A percentile compares a stretch with the other conserved stretches of the same genome.
These are phyloP conservation scores for Drosophila melanosoma DNA, from an alignment of 2,888 invertebrate species.

Conservation along the genomic window DNA sequence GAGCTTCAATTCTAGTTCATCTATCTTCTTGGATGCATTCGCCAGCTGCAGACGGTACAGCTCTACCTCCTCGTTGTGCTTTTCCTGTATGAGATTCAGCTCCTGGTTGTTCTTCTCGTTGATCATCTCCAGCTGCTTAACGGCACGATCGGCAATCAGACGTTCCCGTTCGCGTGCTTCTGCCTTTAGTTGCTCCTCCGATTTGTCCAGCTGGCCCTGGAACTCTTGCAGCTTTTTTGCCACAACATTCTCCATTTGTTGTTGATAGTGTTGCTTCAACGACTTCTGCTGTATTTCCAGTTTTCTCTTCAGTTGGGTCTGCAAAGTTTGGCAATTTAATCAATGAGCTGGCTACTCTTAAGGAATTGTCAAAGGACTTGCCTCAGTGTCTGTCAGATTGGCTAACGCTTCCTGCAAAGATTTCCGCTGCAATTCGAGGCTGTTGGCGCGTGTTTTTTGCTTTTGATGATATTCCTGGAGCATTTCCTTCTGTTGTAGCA, in stretches of 20 bases:
- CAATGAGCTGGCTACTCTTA: neutral
- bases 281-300: slow-evolving; percentile 88
- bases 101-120: slow-evolving; percentile 91
- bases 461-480: slow-evolving; percentile 86
- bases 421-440: slow-evolving; percentile 87
- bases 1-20: slow-evolving; percentile 87
- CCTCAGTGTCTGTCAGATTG: slow-evolving; percentile 87
- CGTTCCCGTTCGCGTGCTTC: slow-evolving; percentile 89
- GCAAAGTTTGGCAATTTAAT: neutral
- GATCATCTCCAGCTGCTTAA: slow-evolving; percentile 90
- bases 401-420: slow-evolving; percentile 85
- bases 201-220: slow-evolving; percentile 89
- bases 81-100: slow-evolving; percentile 91
- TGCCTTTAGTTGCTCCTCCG: slow-evolving; percentile 88
- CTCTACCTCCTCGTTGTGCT: slow-evolving; percentile 91
- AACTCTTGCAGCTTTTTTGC: slow-evolving; percentile 91
- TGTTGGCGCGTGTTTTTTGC: slow-evolving; percentile 85
- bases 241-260: slow-evolving; percentile 92
- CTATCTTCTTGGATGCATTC: slow-evolving; percentile 89
- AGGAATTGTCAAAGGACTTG: slow-evolving; percentile 72
- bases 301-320: slow-evolving; percentile 86
- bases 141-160: slow-evolving; percentile 89
- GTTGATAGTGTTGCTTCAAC: slow-evolving; percentile 91
- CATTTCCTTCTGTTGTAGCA: slow-evolving; percentile 86
- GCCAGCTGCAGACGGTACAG: slow-evolving; percentile 90